Base-by-base conservation (phyloP, 1,140 invertebrate species). In the Ips typographus region DNA sequence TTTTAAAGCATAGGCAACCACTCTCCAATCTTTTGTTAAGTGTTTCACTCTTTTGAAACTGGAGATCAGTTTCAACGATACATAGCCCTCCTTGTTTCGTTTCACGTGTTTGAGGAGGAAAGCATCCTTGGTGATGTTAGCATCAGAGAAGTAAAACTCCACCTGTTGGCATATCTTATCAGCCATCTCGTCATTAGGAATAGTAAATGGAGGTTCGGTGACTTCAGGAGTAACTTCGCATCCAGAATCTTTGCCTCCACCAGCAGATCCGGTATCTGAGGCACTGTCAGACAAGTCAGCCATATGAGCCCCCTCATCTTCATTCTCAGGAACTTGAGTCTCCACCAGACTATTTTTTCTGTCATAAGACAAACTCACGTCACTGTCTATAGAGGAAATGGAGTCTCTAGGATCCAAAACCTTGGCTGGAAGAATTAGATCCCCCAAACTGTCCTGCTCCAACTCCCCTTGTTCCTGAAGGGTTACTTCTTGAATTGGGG, bases 111-210 rank as follows among this genome's bases (percentile, higher is more conserved):
- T 98, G 43, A 98, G 80, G 3, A 98, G 82, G 80, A 98, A 98
- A 1, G 95, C 94, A 79, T 98, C 95, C 80, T 96, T 97, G 1
- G 94, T 88, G 67, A 98, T 94, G 78, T 95, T 96, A 22, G 91
- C 93, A 79, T 98, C 94, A 65, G 94, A 95, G 79, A 98, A 97
- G 80, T 97, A 97, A 79, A 93, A 95, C 82, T 95, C 94, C 4
- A 95, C 93, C 79, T 94, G 92, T 47, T 89, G 84, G 47, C 93
- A 87, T 67, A 95, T 94, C 72, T 89, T 87, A 39, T 89, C 85
- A 1, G 90, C 87, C 37, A 92, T 79, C 73, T 93, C 91, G 2
- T 92, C 90, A 64, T 85, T 87, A 1, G 90, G 90, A 41, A 84
- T 84, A 2, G 80, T 80, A 77, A 85, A 85, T 2, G 84, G 84